A percentile compares a stretch with the other conserved stretches of the same genome.
Evolutionary conservation across 1,140 invertebrate genomes (phyloP).

Genomic region (Anadara kagoshimensis): DNA sequence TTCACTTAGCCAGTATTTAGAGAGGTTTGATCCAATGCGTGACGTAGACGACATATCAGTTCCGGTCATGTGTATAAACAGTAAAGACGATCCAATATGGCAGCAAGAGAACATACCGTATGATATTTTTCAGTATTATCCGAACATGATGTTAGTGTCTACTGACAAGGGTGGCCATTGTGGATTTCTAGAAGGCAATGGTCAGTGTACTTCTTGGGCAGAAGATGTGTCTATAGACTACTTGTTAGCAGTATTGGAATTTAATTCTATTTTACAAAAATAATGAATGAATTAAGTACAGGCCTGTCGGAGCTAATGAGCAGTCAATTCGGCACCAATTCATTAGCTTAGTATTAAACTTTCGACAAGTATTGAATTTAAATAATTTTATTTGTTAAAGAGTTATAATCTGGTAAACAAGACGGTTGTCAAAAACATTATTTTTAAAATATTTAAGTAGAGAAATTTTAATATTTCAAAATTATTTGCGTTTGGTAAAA

Average conservation of each 20-base stretch:
- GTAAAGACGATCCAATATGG: conserved; percentile 63
- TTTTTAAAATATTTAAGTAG: too few relatives aligned
- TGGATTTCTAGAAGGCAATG: conserved; percentile 56
- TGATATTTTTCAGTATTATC: conserved; percentile 60
- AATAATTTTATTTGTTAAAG: too few relatives aligned
- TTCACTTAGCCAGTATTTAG: conserved; percentile 61
- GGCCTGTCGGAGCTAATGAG: too few relatives aligned
- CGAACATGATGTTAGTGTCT: conserved; percentile 57
- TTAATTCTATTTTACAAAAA: conserved; percentile 21
- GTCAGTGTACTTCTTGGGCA: conserved; percentile 49
- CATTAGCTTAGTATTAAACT: too few relatives aligned
- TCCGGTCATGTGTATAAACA: conserved; percentile 67
- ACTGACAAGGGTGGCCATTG: conserved; percentile 63
- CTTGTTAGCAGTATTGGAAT: conserved; percentile 54
- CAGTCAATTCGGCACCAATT: too few relatives aligned
- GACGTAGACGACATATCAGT: conserved; percentile 69
- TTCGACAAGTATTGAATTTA: too few relatives aligned
- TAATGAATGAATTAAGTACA: too few relatives aligned
- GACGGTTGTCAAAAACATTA: too few relatives aligned
- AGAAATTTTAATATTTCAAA: too few relatives aligned
- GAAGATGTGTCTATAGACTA: conserved; percentile 53
- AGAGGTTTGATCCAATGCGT: conserved; percentile 64
- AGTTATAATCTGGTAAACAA: too few relatives aligned
- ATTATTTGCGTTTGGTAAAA: too few relatives aligned
- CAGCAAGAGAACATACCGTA: conserved; percentile 46